Conservation (phyloP, 2,113 vertebrate species). For the Jacana jacana region DNA sequence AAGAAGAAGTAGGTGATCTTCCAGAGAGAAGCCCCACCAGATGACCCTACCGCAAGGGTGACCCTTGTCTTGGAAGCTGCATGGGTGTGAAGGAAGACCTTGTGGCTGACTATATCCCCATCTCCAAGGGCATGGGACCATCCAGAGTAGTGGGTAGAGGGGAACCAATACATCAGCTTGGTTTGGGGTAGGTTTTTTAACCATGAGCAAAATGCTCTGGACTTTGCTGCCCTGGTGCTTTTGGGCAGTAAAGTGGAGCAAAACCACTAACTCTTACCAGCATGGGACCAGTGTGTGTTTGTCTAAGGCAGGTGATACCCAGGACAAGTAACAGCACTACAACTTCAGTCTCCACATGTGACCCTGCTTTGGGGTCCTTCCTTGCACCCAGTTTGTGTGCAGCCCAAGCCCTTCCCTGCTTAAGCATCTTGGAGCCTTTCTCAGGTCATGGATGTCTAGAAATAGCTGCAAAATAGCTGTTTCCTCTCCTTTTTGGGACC, state of each 20-base stretch:
- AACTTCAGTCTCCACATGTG: accelerated
- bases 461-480: not conserved
- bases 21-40: not conserved
- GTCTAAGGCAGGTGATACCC: not conserved
- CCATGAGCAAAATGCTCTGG: not conserved
- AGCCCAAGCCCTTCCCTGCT: not conserved
- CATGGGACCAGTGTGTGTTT: not conserved
- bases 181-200: not conserved
- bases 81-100: not conserved
- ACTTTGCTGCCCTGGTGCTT: not conserved
- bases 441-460: not conserved
- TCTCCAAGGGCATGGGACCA: not conserved
- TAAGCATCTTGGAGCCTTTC: not conserved
- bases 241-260: not conserved
- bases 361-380: not conserved
- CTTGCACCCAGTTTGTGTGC: not conserved
- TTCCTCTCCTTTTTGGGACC: not conserved
- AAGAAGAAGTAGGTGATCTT: not conserved
- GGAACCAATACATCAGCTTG: not conserved
- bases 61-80: not conserved
- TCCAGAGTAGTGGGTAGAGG: not conserved
- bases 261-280: not conserved
- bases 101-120: not conserved
- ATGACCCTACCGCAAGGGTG: not conserved
- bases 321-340: not conserved